These are phyloP conservation scores for Verasper variegatus DNA, from an alignment of 2,113 vertebrate species.

Conservation along the genomic window DNA sequence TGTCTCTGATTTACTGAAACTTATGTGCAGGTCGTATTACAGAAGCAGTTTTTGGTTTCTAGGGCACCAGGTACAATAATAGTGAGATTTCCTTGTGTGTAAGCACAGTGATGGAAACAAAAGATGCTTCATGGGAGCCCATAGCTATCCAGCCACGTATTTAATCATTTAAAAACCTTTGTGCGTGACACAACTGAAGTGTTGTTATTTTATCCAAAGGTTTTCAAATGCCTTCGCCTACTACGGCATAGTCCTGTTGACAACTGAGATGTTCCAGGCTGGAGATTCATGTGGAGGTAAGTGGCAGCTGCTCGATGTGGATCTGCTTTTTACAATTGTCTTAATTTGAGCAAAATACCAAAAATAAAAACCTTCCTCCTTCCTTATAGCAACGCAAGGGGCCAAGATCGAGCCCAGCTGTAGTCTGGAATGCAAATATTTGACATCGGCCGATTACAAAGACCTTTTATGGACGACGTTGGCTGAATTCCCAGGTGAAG, in stretches of 20 bases:
- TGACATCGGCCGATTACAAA: slow-evolving; percentile 90
- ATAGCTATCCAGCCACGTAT: too few species aligned
- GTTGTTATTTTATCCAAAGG: slow-evolving; percentile 78
- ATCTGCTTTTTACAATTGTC: neutral
- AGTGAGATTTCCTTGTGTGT: neutral
- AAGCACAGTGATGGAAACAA: too few species aligned
- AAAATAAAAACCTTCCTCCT: neutral
- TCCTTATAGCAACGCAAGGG: slow-evolving; percentile 81
- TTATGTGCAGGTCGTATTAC: neutral
- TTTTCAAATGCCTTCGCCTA: slow-evolving; percentile 93
- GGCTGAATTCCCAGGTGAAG: slow-evolving; percentile 93
- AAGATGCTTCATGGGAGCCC: too few species aligned
- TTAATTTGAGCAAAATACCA: neutral
- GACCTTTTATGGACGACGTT: slow-evolving; percentile 94
- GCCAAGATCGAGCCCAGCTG: slow-evolving; percentile 86
- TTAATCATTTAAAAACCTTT: too few species aligned
- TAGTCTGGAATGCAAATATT: slow-evolving; percentile 89
- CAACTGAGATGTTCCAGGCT: slow-evolving; percentile 92
- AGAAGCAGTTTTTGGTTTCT: neutral
- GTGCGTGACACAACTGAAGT: too few species aligned
- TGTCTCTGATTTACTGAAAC: neutral
- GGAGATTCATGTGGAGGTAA: slow-evolving; percentile 88
- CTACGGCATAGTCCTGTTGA: slow-evolving; percentile 92
- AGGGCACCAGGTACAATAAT: neutral
- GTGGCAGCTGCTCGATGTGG: slow-evolving; percentile 46